Conservation (phyloP, 2,888 invertebrate species). For the Choristoneura rosaceana region DNA sequence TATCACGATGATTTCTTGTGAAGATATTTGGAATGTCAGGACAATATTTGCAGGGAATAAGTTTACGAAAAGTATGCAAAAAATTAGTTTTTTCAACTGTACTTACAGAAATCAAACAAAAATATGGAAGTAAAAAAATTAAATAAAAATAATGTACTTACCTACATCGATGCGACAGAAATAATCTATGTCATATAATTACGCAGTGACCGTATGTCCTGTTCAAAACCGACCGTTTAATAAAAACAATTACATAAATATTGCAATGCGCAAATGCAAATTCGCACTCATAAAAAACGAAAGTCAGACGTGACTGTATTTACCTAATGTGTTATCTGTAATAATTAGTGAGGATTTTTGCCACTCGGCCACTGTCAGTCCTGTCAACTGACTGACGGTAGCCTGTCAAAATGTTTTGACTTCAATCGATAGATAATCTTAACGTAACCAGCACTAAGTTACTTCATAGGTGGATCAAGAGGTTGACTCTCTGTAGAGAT, state of each 20-base stretch:
- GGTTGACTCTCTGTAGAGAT: background rate
- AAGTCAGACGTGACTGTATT: slow-evolving; percentile 64
- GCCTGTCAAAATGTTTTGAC: slow-evolving; percentile 68
- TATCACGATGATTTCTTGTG: no score
- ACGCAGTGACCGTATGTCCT: slow-evolving; percentile 32
- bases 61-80: no score
- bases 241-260: slow-evolving; percentile 42
- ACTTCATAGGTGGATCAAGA: slow-evolving; percentile 17
- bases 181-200: slow-evolving; percentile 32
- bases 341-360: slow-evolving; percentile 75
- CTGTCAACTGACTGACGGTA: slow-evolving; percentile 59
- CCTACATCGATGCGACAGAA: background rate
- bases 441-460: slow-evolving; percentile 45
- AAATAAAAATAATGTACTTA: background rate
- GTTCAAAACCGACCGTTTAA: slow-evolving; percentile 35
- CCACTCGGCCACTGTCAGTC: slow-evolving; percentile 53
- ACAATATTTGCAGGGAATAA: no score
- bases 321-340: slow-evolving; percentile 61
- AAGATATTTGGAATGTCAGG: no score
- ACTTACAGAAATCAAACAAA: background rate
- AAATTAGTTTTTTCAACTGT: no score
- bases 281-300: slow-evolving; percentile 75
- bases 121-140: background rate
- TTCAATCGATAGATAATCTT: slow-evolving; percentile 50
- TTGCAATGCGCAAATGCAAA: slow-evolving; percentile 50